These are phyloP conservation scores for Tetraneura akinire DNA, from an alignment of 1,140 invertebrate species.

Conservation along the genomic window DNA sequence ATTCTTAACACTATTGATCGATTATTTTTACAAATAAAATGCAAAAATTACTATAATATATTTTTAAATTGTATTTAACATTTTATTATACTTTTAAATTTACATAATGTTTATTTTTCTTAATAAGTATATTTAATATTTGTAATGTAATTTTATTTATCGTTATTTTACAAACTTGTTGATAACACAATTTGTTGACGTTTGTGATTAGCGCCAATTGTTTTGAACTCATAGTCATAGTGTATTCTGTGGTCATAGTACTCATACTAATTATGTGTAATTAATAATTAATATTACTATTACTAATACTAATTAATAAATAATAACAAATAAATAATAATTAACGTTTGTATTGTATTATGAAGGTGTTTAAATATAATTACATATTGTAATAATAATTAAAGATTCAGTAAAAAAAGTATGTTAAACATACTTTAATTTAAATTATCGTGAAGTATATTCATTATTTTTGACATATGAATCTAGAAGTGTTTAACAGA, in stretches of 20 bases:
- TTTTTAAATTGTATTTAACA: too few relatives aligned
- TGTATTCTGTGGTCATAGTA: not conserved
- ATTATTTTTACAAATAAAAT: too few relatives aligned
- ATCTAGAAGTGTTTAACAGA: slow-evolving; percentile 60
- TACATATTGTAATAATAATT: not conserved
- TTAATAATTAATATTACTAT: not conserved
- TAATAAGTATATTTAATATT: too few relatives aligned
- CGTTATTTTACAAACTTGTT: not conserved
- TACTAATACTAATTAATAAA: too few relatives aligned
- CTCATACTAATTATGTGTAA: not conserved
- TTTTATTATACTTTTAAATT: too few relatives aligned
- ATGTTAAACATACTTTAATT: slow-evolving; percentile 16
- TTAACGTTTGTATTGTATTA: too few relatives aligned
- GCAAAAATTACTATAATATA: too few relatives aligned
- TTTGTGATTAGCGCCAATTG: slow-evolving; percentile 43
- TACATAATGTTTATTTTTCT: too few relatives aligned
- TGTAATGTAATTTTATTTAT: too few relatives aligned
- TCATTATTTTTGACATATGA: slow-evolving; percentile 56
- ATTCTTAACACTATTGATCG: too few relatives aligned
- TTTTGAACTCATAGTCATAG: not conserved
- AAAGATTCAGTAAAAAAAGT: not conserved
- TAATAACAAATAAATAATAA: too few relatives aligned
- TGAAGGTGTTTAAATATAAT: too few relatives aligned
- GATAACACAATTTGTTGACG: slow-evolving; percentile 36
- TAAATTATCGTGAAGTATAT: not conserved